Evolutionary conservation across 2,113 vertebrate species (phyloP), one percentile per base, ranked within the genome.

Genomic region (Carollia perspicillata): DNA sequence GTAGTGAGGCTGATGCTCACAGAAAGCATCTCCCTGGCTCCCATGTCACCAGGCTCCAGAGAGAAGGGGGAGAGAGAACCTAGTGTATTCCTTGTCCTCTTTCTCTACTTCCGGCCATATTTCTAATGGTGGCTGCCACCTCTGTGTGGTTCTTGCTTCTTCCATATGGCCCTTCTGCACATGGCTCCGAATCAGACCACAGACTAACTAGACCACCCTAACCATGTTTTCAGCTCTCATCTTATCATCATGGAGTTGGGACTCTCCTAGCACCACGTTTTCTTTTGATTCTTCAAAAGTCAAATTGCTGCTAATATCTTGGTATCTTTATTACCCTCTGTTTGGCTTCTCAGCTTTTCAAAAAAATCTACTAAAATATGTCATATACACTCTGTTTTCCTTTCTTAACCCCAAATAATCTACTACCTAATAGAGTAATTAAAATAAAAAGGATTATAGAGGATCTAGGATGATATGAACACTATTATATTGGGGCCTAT

Each of bases 131-230:
- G 5, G 2, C 9, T 72, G 2, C 35, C 37, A 17, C 4, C 30
- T 74, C 26, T 42, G 51, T 40, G 44, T 9, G 8, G 35, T 63
- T 51, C 40, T 14, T 35, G 20, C 9, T 63, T 71, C 42, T 72
- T 60, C 40, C 47, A 28, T 12, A 11, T 17, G 37, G 5, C 13
- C n/a, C 0, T 9, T 20, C 16, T 37, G 30, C 37, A n/a, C 53
- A 47, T 47, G 20, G 17, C 3, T 4, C 40, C 20, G 14, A 8
- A 10, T 35, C 51, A 63, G n/a, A 20, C n/a, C 33, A 6, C 5
- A 4, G 33, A n/a, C 6, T 77, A 26, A 35, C 2, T 22, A 5
- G 20, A 12, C 0, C 22, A 12, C 3, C 33, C 20, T 40, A 5
- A 18, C 18, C n/a, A 42, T 35, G 20, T 55, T 28, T 69, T 71